These are phyloP conservation scores for Scolopax rusticola DNA, from an alignment of 2,797 vertebrate species.

Conservation along the genomic window DNA sequence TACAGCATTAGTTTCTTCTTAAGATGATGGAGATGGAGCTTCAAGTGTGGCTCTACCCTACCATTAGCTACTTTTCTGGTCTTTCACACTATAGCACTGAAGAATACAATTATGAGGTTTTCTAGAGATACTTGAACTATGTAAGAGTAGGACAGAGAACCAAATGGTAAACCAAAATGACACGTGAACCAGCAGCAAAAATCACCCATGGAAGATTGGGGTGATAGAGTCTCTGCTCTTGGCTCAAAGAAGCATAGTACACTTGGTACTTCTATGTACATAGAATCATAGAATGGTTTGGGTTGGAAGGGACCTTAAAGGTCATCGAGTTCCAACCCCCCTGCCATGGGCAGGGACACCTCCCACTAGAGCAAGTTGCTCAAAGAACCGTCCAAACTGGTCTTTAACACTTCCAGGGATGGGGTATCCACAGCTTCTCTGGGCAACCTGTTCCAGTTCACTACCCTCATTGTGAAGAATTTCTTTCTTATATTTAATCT, in stretches of 20 bases:
- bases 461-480: not conserved
- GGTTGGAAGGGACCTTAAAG: not conserved
- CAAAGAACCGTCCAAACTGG: not conserved
- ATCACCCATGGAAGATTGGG: not conserved
- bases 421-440: not conserved
- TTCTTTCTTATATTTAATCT: not conserved
- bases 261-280: not conserved
- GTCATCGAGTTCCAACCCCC: not conserved
- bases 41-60: not conserved
- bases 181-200: not conserved
- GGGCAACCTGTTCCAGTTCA: not conserved
- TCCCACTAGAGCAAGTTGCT: not conserved
- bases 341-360: not conserved
- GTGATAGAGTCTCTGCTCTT: not conserved
- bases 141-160: not conserved
- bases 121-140: not conserved
- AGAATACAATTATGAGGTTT: not conserved
- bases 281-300: not conserved
- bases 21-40: not conserved
- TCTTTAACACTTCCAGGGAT: not conserved
- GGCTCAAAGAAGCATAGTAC: not conserved
- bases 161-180: not conserved
- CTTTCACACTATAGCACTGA: not conserved
- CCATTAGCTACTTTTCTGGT: not conserved
- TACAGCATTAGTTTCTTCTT: not conserved